Conservation (phyloP, 37 sponge, comb jelly and placozoan genomes). For the Agelas oroides region DNA sequence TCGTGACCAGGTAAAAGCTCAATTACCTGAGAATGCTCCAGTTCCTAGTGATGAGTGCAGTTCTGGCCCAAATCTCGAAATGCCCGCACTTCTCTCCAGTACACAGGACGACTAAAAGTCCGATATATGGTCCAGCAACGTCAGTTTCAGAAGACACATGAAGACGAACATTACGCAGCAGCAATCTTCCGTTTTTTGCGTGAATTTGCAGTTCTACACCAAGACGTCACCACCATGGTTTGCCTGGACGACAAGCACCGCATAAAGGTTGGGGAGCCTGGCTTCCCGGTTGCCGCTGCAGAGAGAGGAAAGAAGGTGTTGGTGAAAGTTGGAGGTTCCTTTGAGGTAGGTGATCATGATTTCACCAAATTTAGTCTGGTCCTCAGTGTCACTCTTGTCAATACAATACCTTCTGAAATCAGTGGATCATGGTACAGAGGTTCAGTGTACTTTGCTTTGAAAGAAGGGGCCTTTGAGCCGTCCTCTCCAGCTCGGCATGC, state of each 20-base stretch:
- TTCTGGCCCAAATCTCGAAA: constrained; percentile 27
- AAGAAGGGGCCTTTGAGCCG: constrained; percentile 49
- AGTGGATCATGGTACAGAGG: constrained; percentile 42
- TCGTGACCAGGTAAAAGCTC: constrained; percentile 14
- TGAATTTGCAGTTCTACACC: constrained; percentile 30
- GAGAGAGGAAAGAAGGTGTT: constrained; percentile 39
- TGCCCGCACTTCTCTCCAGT: constrained; percentile 5
- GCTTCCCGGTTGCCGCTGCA: constrained; percentile 57
- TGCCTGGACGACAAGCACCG: constrained; percentile 50
- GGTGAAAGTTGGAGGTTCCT: constrained; percentile 29
- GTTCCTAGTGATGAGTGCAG: constrained; percentile 36
- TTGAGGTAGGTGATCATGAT: constrained; percentile 29
- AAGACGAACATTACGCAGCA: constrained; percentile 55
- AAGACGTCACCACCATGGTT: constrained; percentile 9
- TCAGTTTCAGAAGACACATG: constrained; percentile 46
- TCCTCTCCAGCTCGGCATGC: constrained; percentile 39
- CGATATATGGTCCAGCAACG: constrained; percentile 44
- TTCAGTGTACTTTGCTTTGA: constrained; percentile 15
- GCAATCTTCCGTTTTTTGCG: constrained; percentile 48
- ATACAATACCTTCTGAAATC: constrained; percentile 35
- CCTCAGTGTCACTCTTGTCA: constrained; percentile 11
- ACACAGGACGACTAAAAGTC: constrained; percentile 46
- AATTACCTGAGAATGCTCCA: constrained; percentile 17
- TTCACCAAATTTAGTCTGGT: constrained; percentile 22
- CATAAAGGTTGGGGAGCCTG: constrained; percentile 36